Percentiles rank a stretch among this genome's conserved stretches.
Evolutionary conservation across 2,888 invertebrate genomes (phyloP).

Genomic region (Cerastis leucographa): DNA sequence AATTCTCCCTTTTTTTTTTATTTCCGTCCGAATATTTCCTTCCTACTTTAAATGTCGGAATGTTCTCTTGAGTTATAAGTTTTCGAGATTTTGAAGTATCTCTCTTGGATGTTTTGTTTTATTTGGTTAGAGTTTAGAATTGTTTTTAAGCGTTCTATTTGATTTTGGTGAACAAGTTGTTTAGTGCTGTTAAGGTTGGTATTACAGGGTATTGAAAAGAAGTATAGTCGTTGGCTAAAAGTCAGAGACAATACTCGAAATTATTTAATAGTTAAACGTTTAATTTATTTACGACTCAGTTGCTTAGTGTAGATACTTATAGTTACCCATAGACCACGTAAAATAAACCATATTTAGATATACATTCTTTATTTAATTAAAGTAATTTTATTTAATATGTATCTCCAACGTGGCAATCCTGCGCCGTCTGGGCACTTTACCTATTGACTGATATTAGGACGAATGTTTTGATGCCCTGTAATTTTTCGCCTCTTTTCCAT

Average conservation of each 20-base stretch:
- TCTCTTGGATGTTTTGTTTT: constrained; percentile 29
- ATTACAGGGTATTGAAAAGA: neutral
- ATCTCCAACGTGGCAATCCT: too few species aligned
- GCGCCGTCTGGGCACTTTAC: too few species aligned
- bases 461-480: too few species aligned
- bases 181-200: neutral
- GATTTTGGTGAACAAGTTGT: neutral
- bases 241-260: neutral
- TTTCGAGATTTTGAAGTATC: constrained; percentile 50
- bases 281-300: neutral
- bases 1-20: constrained; percentile 71
- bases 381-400: too few species aligned
- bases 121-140: constrained; percentile 37
- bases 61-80: constrained; percentile 68
- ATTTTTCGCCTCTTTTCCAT: too few species aligned
- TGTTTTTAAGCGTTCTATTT: constrained; percentile 17
- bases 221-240: neutral
- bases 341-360: neutral
- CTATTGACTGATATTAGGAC: too few species aligned
- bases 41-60: constrained; percentile 68
- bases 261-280: neutral
- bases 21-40: constrained; percentile 68
- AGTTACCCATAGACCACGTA: neutral
- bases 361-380: too few species aligned
- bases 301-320: neutral